These are phyloP conservation scores for Melanotaenia pygmaea DNA, from an alignment of 2,797 vertebrate genomes.

Conservation along the genomic window DNA sequence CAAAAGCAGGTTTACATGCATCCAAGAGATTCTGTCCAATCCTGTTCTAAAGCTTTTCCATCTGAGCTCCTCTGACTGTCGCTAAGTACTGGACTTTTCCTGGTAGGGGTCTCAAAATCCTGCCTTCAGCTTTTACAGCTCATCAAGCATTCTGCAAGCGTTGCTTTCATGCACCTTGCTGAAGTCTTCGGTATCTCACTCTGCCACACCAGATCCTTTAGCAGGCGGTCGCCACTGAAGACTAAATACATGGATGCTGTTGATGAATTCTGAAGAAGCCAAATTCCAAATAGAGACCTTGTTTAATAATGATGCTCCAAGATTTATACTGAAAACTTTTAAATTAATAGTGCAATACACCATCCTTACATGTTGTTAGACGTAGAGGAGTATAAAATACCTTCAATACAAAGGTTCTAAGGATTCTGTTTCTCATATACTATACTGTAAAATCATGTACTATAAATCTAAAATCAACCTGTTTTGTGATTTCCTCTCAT, in stretches of 20 bases:
- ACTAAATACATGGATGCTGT: constrained; percentile 40
- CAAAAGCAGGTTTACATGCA: constrained; percentile 26
- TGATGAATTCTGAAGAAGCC: constrained; percentile 27
- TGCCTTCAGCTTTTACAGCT: constrained; percentile 44
- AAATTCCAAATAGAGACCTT: constrained; percentile 1
- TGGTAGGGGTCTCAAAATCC: constrained; percentile 31
- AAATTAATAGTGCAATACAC: background rate
- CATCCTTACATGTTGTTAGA: no score
- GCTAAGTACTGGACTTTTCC: constrained; percentile 22
- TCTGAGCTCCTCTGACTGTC: constrained; percentile 39
- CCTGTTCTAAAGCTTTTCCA: constrained; percentile 24
- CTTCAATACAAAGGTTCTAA: background rate
- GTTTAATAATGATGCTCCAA: background rate
- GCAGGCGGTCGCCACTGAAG: constrained; percentile 36
- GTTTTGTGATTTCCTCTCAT: background rate
- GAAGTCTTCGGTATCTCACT: constrained; percentile 38
- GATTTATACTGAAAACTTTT: background rate
- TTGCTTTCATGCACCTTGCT: constrained; percentile 12
- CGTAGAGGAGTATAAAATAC: background rate
- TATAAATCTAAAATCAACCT: background rate
- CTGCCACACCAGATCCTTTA: constrained; percentile 31
- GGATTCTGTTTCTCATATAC: background rate
- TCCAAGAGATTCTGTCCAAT: constrained; percentile 20
- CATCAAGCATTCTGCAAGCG: constrained; percentile 53
- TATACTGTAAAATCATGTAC: background rate